Conservation (phyloP, 2,888 invertebrate genomes). For the Cheilosia grossa region DNA sequence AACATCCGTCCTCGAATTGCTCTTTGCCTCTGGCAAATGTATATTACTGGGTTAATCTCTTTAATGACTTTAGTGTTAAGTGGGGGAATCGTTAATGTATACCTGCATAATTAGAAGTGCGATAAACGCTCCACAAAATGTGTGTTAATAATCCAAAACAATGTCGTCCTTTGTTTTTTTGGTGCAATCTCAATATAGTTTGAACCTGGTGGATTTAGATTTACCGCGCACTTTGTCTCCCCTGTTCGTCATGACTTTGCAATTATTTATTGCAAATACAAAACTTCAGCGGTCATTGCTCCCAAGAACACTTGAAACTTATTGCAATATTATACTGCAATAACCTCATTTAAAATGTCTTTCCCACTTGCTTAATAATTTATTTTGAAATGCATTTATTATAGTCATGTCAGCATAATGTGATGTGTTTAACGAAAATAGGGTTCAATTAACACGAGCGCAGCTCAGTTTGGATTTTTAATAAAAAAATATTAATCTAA, state of each 20-base stretch:
- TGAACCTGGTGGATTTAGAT: constrained; percentile 10
- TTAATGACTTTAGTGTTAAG: constrained; percentile 80
- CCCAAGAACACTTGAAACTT: constrained; percentile 42
- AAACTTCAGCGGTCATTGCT: constrained; percentile 49
- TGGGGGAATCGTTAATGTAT: constrained; percentile 16
- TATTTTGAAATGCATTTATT: constrained; percentile 60
- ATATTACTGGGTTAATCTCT: constrained; percentile 81
- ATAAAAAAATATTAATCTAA: constrained; percentile 7
- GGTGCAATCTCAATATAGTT: constrained; percentile 5
- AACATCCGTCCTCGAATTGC: constrained; percentile 53
- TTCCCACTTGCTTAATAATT: constrained; percentile 59
- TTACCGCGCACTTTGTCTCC: constrained; percentile 14
- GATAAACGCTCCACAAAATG: constrained; percentile 28
- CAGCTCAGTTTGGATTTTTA: constrained; percentile 25
- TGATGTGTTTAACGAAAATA: constrained; percentile 25
- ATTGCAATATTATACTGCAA: constrained; percentile 51
- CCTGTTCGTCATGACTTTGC: constrained; percentile 27
- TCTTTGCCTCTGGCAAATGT: constrained; percentile 53
- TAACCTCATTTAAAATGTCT: constrained; percentile 55
- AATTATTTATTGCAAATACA: constrained; percentile 40
- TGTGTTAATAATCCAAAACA: constrained; percentile 40
- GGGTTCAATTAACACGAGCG: constrained; percentile 63
- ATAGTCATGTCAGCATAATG: constrained; percentile 39
- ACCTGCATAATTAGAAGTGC: constrained; percentile 48
- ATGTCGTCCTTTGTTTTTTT: constrained; percentile 31